Evolutionary conservation across 2,888 invertebrate species (phyloP), one percentile per base, ranked within the genome.

Genomic region (Leptinotarsa haldemani): DNA sequence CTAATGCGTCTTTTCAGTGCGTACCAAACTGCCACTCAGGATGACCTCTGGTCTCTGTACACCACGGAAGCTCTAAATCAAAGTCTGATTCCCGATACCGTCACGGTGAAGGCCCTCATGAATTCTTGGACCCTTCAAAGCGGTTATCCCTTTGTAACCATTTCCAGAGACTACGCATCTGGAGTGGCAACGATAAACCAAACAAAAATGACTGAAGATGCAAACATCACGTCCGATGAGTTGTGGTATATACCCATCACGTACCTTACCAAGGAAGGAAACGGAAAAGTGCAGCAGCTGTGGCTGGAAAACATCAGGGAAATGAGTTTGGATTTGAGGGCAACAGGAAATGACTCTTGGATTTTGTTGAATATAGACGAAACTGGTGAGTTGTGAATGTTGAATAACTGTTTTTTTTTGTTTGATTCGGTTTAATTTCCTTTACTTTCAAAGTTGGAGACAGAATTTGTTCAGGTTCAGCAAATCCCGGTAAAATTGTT

Each of bases 61-160:
- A 87, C 89, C 0, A 84, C 84, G 7, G 77, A 80, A 47, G 82
- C 84, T 15, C 80, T 80, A 65, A 84, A 83, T 61, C 76, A 80
- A 53, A 82, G 82, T 52, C 81, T 88, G 0, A 71, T 85, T 4
- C 88, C 90, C 0, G 80, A 83, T 3, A 88, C 88, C 16, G 82
- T 90, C 0, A 89, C 90, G 0, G 87, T 92, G 3, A 90, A 90
- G 46, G 86, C 88, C 12, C 89, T 94, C 74, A 93, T 94, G 91
- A 91, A 92, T 82, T 89, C 91, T 0, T 95, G 94, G 94, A 93
- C 93, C 0, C 88, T 90, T 18, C 93, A 94, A 83, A 89, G 91
- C 0, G 93, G 93, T 0, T 94, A 91, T 84, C 94, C 94, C 0
- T 88, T 93, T 0, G 86, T 94, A 5, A 90, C 88, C 0, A 90